These are phyloP conservation scores for Lepus americanus DNA, from an alignment of 2,113 vertebrate genomes.

Conservation along the genomic window DNA sequence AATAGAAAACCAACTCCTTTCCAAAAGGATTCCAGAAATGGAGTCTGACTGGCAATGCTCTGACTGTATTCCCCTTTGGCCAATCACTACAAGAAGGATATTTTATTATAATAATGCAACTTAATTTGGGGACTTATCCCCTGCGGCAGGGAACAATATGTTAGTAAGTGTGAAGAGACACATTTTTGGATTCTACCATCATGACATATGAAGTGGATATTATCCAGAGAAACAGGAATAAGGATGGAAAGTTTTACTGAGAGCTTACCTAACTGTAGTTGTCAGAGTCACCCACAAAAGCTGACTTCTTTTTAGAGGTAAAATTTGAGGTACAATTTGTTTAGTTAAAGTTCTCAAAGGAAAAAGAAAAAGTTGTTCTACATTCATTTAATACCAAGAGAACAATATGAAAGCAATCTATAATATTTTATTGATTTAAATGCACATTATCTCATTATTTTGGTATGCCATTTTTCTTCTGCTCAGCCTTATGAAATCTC, in stretches of 20 bases:
- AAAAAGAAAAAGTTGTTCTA: background rate
- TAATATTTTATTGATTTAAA: conserved; percentile 43
- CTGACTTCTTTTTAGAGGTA: background rate
- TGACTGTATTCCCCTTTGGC: background rate
- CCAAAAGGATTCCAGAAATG: background rate
- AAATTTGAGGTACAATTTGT: background rate
- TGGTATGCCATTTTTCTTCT: background rate
- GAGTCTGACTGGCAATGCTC: background rate
- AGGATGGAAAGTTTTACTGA: background rate
- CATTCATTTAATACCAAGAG: background rate
- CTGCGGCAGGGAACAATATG: background rate
- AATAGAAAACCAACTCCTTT: background rate
- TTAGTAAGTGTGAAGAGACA: background rate
- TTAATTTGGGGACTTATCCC: background rate
- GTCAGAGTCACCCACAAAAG: background rate
- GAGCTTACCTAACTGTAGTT: background rate
- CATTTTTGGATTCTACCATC: background rate
- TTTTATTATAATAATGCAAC: background rate
- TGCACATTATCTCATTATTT: background rate
- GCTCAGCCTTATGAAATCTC: conserved; percentile 9
- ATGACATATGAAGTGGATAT: background rate
- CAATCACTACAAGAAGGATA: background rate
- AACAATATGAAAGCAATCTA: conserved; percentile 20
- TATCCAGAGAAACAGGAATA: background rate
- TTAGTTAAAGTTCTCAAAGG: background rate